phyloP scores from a whole-genome alignment of 2,113 vertebrate species.

The Sapayoa aenigma region DNA sequence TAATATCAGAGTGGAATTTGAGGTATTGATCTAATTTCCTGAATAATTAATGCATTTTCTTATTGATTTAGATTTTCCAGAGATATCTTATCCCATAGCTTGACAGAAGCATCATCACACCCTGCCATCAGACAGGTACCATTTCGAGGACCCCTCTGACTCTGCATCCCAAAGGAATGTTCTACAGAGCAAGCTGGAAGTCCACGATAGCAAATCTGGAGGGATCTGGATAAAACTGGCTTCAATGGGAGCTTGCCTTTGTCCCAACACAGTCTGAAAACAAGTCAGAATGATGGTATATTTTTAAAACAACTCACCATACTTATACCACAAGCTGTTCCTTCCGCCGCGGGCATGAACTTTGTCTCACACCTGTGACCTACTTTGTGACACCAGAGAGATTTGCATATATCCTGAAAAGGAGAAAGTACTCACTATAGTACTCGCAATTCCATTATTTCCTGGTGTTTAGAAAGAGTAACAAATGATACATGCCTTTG shows the following conservation, averaged over 20 bases:
- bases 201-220: not conserved
- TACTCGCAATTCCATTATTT: not conserved
- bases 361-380: conserved; percentile 97
- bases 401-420: conserved; percentile 96
- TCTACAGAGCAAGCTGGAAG: not conserved
- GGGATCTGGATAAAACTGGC: not conserved
- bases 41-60: not conserved
- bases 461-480: not conserved
- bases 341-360: conserved; percentile 98
- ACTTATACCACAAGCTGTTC: conserved; percentile 88
- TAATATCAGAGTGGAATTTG: not conserved
- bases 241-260: not conserved
- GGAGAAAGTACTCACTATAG: not conserved
- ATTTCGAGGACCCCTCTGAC: not conserved
- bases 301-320: conserved; percentile 82
- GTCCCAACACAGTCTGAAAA: not conserved
- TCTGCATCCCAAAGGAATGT: not conserved
- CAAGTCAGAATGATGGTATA: not conserved
- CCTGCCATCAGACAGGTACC: not conserved
- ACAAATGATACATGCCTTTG: not conserved
- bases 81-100: not conserved
- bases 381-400: conserved; percentile 93
- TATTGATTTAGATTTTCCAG: not conserved
- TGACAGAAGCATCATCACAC: fast-evolving
- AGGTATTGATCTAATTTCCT: not conserved